A percentile compares a stretch with the other conserved stretches of the same genome.
phyloP scores from a whole-genome alignment of 2,113 vertebrate genomes.

The Atractosteus spatula region DNA sequence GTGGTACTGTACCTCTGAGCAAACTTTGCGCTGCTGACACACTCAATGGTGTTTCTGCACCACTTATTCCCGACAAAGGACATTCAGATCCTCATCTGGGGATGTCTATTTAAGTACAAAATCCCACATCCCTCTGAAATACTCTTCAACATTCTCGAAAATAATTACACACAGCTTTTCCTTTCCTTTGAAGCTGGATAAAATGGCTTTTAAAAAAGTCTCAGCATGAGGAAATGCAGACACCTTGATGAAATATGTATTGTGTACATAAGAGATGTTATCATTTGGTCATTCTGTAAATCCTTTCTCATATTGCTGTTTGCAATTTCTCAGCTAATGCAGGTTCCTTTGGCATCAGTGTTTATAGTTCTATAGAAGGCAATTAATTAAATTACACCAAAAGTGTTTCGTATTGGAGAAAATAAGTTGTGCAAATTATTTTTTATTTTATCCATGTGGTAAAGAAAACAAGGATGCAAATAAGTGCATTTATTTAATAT shows the following conservation, averaged over 20 bases:
- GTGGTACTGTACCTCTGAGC: neutral
- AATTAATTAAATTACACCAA: conserved; percentile 50
- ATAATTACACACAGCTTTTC: conserved; percentile 61
- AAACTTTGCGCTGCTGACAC: neutral
- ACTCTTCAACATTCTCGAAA: conserved; percentile 47
- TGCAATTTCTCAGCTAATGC: conserved; percentile 57
- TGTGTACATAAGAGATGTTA: conserved; percentile 56
- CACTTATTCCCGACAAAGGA: conserved; percentile 4
- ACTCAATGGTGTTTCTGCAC: neutral
- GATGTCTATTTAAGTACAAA: conserved; percentile 35
- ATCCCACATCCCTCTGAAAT: conserved; percentile 44
- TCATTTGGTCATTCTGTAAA: conserved; percentile 53
- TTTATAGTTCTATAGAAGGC: conserved; percentile 62
- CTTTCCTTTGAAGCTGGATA: conserved; percentile 63
- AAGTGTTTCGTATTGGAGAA: neutral
- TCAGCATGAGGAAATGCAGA: conserved; percentile 59
- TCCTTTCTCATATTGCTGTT: conserved; percentile 42
- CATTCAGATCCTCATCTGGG: conserved; percentile 7
- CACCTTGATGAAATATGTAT: conserved; percentile 54
- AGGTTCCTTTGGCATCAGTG: conserved; percentile 53
- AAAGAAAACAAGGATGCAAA: too few species aligned
- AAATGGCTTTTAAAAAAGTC: conserved; percentile 67
- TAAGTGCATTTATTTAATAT: too few species aligned
- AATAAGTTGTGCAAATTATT: too few species aligned
- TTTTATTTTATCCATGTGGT: too few species aligned